Percentiles rank a stretch among this genome's conserved stretches.
Evolutionary conservation across 2,888 invertebrate species (phyloP).

Genomic region (Dolomedes plantarius): DNA sequence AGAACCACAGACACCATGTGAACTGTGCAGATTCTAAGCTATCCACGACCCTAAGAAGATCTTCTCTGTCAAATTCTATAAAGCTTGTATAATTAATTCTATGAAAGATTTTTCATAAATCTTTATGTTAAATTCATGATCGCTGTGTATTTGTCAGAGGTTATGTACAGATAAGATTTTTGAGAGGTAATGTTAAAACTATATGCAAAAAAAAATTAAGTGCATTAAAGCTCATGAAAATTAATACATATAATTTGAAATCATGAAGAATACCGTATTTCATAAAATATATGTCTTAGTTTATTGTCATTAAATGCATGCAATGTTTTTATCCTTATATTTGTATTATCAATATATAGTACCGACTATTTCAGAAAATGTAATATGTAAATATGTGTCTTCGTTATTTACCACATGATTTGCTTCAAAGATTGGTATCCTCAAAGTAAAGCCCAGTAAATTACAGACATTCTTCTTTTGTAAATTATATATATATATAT

Average conservation of each 20-base stretch:
- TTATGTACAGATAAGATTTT: conserved; percentile 40
- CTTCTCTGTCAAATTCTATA: conserved; percentile 64
- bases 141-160: conserved; percentile 41
- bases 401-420: too few relatives aligned
- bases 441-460: too few relatives aligned
- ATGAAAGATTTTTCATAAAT: neutral
- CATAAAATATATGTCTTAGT: too few relatives aligned
- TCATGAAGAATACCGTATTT: too few relatives aligned
- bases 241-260: neutral
- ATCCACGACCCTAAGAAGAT: conserved; percentile 50
- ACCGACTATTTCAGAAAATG: too few relatives aligned
- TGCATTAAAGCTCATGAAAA: neutral
- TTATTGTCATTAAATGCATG: too few relatives aligned
- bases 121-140: neutral
- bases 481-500: too few relatives aligned
- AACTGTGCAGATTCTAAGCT: conserved; percentile 61
- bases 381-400: too few relatives aligned
- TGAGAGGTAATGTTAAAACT: conserved; percentile 16
- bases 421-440: too few relatives aligned
- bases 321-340: neutral
- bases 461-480: too few relatives aligned
- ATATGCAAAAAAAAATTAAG: neutral
- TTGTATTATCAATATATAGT: neutral
- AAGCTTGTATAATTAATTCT: conserved; percentile 61
- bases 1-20: conserved; percentile 48